Conservation (phyloP, 2,888 invertebrate genomes). For the Cyclophora albipunctata region DNA sequence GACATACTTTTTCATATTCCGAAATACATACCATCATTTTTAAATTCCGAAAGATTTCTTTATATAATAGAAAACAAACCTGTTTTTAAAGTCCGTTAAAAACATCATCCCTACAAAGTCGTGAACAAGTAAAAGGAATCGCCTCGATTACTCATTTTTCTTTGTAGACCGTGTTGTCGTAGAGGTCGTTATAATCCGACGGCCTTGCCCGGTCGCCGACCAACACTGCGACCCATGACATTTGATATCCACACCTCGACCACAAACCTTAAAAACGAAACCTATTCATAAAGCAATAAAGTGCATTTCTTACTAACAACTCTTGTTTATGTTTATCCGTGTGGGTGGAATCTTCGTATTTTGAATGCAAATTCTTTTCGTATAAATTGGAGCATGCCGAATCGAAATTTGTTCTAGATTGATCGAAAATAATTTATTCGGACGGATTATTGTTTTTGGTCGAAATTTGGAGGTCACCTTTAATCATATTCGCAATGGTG, state of each 20-base stretch:
- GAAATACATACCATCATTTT: no score
- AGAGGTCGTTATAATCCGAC: constrained; percentile 67
- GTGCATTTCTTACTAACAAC: constrained; percentile 19
- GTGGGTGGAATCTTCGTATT: constrained; percentile 22
- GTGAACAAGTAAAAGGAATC: constrained; percentile 17
- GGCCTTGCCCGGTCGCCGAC: constrained; percentile 73
- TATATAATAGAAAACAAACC: no score
- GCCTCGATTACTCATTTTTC: constrained; percentile 28
- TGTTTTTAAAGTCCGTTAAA: no score
- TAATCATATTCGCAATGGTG: no score
- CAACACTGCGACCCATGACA: constrained; percentile 57
- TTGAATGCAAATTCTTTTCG: constrained; percentile 20
- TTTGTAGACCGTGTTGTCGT: constrained; percentile 32
- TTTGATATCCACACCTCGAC: constrained; percentile 36
- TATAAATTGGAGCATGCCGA: constrained; percentile 27
- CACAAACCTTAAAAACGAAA: constrained; percentile 19
- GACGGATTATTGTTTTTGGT: no score
- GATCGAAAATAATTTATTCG: not conserved
- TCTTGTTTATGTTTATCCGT: constrained; percentile 17
- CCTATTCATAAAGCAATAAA: constrained; percentile 20
- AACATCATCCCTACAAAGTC: not conserved
- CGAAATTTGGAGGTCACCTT: no score
- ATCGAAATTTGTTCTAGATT: constrained; percentile 7
- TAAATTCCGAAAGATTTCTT: no score
- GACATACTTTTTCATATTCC: no score